phyloP scores from a whole-genome alignment of 2,888 invertebrate species.

The Podabrus alpinus region DNA sequence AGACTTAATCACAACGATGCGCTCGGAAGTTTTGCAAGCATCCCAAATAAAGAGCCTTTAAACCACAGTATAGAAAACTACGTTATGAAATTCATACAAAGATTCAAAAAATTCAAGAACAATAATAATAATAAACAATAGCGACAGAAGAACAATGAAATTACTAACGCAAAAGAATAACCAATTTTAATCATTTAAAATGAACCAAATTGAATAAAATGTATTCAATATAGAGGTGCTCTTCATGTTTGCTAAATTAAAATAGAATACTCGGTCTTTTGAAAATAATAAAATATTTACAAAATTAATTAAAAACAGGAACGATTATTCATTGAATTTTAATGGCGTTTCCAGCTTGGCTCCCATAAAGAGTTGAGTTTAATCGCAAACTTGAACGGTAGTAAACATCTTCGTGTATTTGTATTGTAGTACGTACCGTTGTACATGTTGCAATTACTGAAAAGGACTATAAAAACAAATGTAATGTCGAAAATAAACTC shows the following conservation, averaged over 20 bases:
- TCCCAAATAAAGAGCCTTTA: too few species aligned
- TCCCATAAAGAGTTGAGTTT: background rate
- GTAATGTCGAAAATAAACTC: background rate
- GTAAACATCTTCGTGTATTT: background rate
- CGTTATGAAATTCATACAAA: too few species aligned
- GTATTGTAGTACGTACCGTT: background rate
- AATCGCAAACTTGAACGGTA: background rate
- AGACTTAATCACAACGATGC: too few species aligned
- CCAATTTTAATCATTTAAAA: background rate
- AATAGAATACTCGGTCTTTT: background rate
- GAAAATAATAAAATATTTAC: background rate
- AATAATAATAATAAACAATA: too few species aligned
- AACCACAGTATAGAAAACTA: too few species aligned
- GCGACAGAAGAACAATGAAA: background rate
- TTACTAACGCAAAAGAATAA: background rate
- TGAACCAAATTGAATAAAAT: background rate
- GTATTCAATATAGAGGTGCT: too few species aligned
- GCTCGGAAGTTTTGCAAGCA: too few species aligned
- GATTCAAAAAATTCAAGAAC: too few species aligned
- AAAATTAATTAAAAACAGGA: background rate
- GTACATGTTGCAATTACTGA: background rate
- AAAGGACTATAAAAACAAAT: background rate
- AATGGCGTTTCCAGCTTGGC: background rate
- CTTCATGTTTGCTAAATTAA: background rate
- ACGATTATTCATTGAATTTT: background rate